These are phyloP conservation scores for Noctua fimbriata DNA, from an alignment of 2,888 invertebrate genomes.

Conservation along the genomic window DNA sequence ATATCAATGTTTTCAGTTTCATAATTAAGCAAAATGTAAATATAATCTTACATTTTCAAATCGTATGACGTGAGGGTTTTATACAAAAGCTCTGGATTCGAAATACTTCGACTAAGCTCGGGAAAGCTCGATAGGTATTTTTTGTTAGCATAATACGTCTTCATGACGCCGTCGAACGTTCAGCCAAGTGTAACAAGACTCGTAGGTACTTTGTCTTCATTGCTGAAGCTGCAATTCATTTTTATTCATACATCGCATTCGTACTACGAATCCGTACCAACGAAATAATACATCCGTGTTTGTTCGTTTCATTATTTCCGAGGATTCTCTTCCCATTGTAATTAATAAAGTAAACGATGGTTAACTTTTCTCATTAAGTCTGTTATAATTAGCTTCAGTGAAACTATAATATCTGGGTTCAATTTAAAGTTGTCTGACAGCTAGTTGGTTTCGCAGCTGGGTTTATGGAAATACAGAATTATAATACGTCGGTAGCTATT, in stretches of 20 bases:
- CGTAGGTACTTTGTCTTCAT: conserved; percentile 72
- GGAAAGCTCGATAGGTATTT: conserved; percentile 63
- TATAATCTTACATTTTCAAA: neutral
- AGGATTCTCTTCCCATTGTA: conserved; percentile 47
- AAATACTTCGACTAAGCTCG: conserved; percentile 21
- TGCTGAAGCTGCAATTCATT: conserved; percentile 68
- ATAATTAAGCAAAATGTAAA: neutral
- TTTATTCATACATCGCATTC: conserved; percentile 61
- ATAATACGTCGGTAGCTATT: neutral
- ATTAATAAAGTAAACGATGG: conserved; percentile 57
- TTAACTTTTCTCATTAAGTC: conserved; percentile 62
- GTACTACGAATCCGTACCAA: conserved; percentile 23
- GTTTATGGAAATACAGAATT: conserved; percentile 3
- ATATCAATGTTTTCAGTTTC: neutral
- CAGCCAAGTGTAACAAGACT: conserved; percentile 68
- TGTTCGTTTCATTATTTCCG: conserved; percentile 43
- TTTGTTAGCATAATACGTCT: conserved; percentile 77
- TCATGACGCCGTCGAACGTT: conserved; percentile 74
- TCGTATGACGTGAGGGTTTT: neutral
- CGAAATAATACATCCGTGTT: conserved; percentile 43
- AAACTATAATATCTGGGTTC: conserved; percentile 56
- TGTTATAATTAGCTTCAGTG: conserved; percentile 56
- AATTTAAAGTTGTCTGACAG: conserved; percentile 58
- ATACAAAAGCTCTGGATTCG: conserved; percentile 14
- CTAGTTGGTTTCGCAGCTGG: conserved; percentile 29